Percentiles rank a stretch among this genome's conserved stretches.
Conservation (phyloP, 2,797 vertebrate species). For the Acipenser ruthenus region DNA sequence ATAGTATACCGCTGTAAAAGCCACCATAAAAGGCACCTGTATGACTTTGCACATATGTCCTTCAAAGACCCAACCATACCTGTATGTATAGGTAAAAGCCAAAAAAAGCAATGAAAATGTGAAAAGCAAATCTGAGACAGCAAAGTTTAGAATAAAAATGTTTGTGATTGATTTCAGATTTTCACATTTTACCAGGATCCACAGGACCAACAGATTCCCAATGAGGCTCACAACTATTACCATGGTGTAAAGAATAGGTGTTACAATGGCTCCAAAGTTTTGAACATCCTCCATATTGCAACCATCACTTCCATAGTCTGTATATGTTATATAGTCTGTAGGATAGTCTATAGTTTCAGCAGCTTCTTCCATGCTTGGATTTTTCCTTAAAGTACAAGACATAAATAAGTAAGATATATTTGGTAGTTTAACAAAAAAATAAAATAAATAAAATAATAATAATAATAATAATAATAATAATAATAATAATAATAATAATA, state of each 20-base stretch:
- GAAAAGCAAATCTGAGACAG: constrained; percentile 79
- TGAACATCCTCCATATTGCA: constrained; percentile 47
- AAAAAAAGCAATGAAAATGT: constrained; percentile 76
- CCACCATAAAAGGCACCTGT: constrained; percentile 70
- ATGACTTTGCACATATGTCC: constrained; percentile 63
- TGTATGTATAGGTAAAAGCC: constrained; percentile 46
- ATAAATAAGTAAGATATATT: too few species aligned
- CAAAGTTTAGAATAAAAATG: constrained; percentile 79
- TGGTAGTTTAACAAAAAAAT: too few species aligned
- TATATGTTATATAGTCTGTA: too few species aligned
- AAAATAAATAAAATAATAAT: too few species aligned
- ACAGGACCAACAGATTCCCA: constrained; percentile 75
- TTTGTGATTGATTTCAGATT: constrained; percentile 77
- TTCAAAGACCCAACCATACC: constrained; percentile 65
- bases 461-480: too few species aligned
- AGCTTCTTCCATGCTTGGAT: too few species aligned
- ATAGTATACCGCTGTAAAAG: constrained; percentile 79
- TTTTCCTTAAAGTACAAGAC: too few species aligned
- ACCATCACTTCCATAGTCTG: constrained; percentile 13
- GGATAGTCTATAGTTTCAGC: too few species aligned
- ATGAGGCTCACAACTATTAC: constrained; percentile 70
- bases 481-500: too few species aligned
- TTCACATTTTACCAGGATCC: constrained; percentile 75
- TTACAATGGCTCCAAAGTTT: constrained; percentile 41
- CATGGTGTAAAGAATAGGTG: constrained; percentile 56